phyloP scores from a whole-genome alignment of 2,888 invertebrate species.

The Drosophila anceps region DNA sequence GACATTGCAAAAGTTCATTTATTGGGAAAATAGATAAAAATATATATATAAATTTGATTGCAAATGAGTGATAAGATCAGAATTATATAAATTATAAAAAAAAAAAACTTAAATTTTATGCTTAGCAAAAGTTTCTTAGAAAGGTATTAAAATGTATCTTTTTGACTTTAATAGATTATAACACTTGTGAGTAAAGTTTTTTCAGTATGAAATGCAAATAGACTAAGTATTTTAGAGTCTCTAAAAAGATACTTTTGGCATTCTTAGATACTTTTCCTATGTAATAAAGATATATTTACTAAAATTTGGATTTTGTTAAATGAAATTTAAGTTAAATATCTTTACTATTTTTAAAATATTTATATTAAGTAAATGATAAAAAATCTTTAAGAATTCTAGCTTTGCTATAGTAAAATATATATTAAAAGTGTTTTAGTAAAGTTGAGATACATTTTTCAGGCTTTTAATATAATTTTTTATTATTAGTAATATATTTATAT shows the following conservation, averaged over 20 bases:
- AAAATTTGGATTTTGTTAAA: neutral
- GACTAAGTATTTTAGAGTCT: neutral
- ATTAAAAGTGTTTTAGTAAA: too few species aligned
- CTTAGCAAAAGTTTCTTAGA: too few species aligned
- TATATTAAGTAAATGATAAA: neutral
- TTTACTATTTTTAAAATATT: neutral
- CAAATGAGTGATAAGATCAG: neutral
- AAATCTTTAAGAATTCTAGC: neutral
- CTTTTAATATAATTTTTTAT: too few species aligned
- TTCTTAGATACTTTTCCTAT: neutral
- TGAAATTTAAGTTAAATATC: neutral
- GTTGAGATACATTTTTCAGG: too few species aligned
- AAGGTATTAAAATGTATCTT: neutral
- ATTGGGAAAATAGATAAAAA: neutral
- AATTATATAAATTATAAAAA: too few species aligned
- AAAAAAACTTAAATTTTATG: too few species aligned
- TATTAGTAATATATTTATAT: too few species aligned
- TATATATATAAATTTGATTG: neutral
- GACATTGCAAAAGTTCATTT: neutral
- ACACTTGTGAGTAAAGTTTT: too few species aligned
- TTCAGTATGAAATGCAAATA: too few species aligned
- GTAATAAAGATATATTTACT: neutral
- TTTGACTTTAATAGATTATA: neutral
- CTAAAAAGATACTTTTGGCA: neutral
- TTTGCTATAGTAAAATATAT: too few species aligned